Base-by-base conservation (phyloP, 2,888 invertebrate genomes). In the Conus canariensis region DNA sequence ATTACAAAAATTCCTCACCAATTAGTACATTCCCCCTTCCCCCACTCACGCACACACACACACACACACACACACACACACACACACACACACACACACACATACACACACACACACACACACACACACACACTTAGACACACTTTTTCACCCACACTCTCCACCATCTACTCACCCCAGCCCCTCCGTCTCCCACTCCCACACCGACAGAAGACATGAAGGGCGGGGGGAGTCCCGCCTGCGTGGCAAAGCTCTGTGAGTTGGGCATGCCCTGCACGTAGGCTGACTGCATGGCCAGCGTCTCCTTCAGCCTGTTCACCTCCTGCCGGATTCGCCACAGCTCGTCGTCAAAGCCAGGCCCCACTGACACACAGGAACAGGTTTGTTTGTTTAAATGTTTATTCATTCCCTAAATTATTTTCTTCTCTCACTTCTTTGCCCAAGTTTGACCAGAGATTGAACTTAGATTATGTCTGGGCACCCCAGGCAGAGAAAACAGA, bases 201-300 rank as follows among this genome's bases (percentile, higher is more conserved):
- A 82, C 82, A 10, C 90, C 88, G 19, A 77, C n/a, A 64, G 58
- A 83, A 7, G 80, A 59, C 22, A 85, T 7, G 60, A 85, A 77
- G n/a, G 87, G 90, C 0, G 90, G 87, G 14, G 87, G 90, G 5
- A 82, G 30, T n/a, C 91, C 80, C 16, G 90, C 92, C 45, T 91
- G 92, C 45, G 85, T 90, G 45, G 82, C 90, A 45, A 88, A 74
- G 56, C 89, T 90, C 12, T 90, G 88, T 14, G 89, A 90, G 60
- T 60, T 60, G 74, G 92, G 93, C 95, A 95, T 94, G 59, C 93
- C 93, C 91, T 95, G 94, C 19, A 95, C 93, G 90, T 94, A 94
- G 0, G 94, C 94, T 22, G 94, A 94, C 93, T 95, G 95, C 94
- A 94, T 95, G 70, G 95, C 95, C 70, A 95, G 92, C 0, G 94